phyloP scores from a whole-genome alignment of 2,797 vertebrate genomes.

The Lutra lutra region DNA sequence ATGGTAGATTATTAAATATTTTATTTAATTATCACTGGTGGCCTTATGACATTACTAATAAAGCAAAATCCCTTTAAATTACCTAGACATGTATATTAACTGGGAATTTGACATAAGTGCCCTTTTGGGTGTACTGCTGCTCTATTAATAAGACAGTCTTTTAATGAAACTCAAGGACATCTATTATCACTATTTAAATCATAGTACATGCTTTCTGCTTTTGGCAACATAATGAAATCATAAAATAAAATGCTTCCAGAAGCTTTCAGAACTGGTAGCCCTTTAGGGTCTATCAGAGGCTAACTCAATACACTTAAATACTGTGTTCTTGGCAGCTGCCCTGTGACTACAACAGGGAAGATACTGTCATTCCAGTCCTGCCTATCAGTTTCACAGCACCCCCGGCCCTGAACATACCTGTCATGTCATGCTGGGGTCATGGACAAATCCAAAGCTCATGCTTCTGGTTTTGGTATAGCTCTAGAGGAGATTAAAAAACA shows the following conservation, averaged over 20 bases:
- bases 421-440: neutral
- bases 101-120: neutral
- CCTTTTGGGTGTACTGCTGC: neutral
- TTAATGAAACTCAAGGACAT: neutral
- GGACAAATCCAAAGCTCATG: neutral
- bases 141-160: neutral
- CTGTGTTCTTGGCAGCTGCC: neutral
- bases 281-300: neutral
- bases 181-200: neutral
- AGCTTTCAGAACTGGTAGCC: neutral
- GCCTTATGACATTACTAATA: neutral
- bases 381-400: neutral
- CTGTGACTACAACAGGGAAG: neutral
- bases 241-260: neutral
- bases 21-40: neutral
- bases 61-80: neutral
- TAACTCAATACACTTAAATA: neutral
- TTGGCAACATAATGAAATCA: neutral
- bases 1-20: neutral
- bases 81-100: neutral
- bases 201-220: neutral
- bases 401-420: neutral
- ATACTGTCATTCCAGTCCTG: neutral
- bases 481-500: constrained; percentile 9
- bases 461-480: neutral